Conservation (phyloP, 1,140 invertebrate species). For the Cryptotermes secundus region DNA sequence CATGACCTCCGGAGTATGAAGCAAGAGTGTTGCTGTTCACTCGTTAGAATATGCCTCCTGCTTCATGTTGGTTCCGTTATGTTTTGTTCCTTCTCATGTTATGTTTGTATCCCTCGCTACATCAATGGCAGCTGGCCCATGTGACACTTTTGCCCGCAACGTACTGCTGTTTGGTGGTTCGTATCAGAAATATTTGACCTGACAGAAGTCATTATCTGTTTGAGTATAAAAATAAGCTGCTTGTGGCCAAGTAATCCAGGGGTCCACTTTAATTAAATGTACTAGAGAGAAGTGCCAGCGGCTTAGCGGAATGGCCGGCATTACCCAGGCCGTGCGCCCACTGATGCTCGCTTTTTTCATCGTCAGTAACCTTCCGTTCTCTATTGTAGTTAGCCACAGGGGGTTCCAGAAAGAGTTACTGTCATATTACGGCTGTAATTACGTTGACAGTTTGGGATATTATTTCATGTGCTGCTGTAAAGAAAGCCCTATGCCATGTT, state of each 20-base stretch:
- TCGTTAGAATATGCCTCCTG: no score
- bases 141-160: neutral
- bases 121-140: no score
- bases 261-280: neutral
- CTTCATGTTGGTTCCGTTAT: no score
- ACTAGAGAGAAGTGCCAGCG: neutral
- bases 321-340: neutral
- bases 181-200: neutral
- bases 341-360: neutral
- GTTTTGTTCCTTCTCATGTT: no score
- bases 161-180: neutral
- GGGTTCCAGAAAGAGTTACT: neutral
- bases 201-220: conserved; percentile 8
- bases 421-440: no score
- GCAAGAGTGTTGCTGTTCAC: no score
- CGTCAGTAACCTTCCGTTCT: neutral
- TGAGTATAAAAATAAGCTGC: neutral
- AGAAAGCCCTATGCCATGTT: no score
- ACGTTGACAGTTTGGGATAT: no score
- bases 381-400: neutral
- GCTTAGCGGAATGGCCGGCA: neutral
- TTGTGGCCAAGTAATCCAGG: neutral
- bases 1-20: no score
- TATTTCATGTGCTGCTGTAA: no score
- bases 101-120: no score